Base-by-base conservation (phyloP, 2,888 invertebrate species). In the Sthenelais limicola region DNA sequence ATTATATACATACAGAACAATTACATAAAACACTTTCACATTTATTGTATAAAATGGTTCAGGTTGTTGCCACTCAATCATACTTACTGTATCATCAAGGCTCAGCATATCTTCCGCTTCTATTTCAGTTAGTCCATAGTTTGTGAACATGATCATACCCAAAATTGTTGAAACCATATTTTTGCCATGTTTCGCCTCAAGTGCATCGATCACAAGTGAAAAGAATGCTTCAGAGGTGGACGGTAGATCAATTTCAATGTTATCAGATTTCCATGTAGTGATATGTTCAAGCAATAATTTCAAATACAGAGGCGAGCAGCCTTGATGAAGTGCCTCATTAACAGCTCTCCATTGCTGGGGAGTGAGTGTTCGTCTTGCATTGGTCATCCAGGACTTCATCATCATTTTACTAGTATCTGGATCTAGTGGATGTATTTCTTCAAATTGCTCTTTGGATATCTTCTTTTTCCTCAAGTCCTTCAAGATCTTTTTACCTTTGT, bases 401-500 rank as follows among this genome's bases (percentile, higher is more conserved):
- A 62, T 38, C 24, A 43, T 38, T 43, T 38, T 62, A 38, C 62
- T 38, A 15, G 35, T 38, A 35, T 62, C 62, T 26, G 35, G 62
- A 15, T 62, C 62, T 9, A 62, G 38, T 4, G 62, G 62, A 15
- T 35, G 5, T 24, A 62, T 62, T 43, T 62, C 62, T 43, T 38
- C 62, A n/a, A 62, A 62, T 43, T 62, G 62, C n/a, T 43, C 9
- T 21, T 62, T 62, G 4, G 38, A 38, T 35, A 62, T 62, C 3
- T 43, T 1, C n/a, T 62, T 35, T 26, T 24, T 33, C 38, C 43
- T 35, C 5, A 62, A 43, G 38, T 62, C 62, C 62, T 62, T 62
- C 24, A 62, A 18, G 26, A 62, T 43, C 62, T 62, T 62, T 43
- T 62, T 62, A 24, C 62, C 62, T 21, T 62, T 35, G 38, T 62